Evolutionary conservation across 2,113 vertebrate species (phyloP), one percentile per base, ranked within the genome.

Genomic region (Desmodus rotundus): DNA sequence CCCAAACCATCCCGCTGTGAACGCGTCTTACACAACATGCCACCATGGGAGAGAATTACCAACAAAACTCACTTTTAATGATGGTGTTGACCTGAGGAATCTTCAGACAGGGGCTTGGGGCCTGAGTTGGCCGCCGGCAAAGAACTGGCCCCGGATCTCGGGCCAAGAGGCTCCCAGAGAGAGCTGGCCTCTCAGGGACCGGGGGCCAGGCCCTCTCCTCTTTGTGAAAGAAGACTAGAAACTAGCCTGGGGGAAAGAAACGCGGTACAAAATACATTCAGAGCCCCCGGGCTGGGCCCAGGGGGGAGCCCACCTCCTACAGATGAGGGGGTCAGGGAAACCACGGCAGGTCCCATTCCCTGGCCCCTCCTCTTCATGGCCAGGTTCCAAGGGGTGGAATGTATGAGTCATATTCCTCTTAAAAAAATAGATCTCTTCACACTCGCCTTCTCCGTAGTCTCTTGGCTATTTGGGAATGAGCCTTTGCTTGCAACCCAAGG

Each of bases 371-470:
- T 50, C 88, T 91, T 52, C 28, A 3, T 4, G 54, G 85, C 77
- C 26, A 28, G 77, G 45, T 68, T 67, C 85, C 67, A 14, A 73
- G 86, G 84, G 85, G 41, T 10, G 4, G 8, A 9, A 92, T 67
- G 94, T 2, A 54, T 72, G 76, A 77, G 5, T 4, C 86, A 80
- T 87, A 36, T 77, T 63, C 3, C 97, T 96, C 4, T 97, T 98
- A 98, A 95, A 98, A 98, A 98, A 98, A 98, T 98, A 98, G 36
- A 98, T 97, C 92, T 98, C 97, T 98, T 98, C 97, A 95, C 96
- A 91, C 85, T 85, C n/a, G 77, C 96, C 94, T 88, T 95, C 95
- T 94, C 92, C 54, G 19, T 20, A 77, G 70, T 96, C 67, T 63
- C 96, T 84, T 68, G 93, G 97, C 91, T 94, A 58, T 76, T 36